These are phyloP conservation scores for Troilus luridus DNA, from an alignment of 2,888 invertebrate genomes.

Conservation along the genomic window DNA sequence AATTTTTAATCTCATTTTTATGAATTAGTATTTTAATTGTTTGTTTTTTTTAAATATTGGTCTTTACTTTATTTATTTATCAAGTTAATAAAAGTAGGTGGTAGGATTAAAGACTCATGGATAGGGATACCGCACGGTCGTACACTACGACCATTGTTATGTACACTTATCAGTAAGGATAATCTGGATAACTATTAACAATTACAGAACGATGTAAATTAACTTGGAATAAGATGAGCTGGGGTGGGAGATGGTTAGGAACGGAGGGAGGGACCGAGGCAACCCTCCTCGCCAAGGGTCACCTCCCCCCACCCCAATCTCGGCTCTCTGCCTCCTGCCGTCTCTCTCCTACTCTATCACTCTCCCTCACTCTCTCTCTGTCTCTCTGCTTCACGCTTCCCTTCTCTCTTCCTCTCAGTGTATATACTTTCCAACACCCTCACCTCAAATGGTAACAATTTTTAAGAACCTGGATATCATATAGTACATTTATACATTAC, in stretches of 20 bases:
- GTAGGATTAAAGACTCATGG: background rate
- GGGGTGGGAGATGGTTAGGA: background rate
- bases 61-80: no score
- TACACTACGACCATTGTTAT: background rate
- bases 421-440: background rate
- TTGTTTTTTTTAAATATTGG: no score
- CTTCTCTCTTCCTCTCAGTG: background rate
- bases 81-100: background rate
- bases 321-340: constrained; percentile 27
- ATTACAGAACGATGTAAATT: constrained; percentile 21
- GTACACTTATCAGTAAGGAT: background rate
- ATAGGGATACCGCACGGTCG: background rate
- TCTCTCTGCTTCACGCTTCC: background rate
- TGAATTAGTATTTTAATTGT: no score
- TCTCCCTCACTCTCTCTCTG: background rate
- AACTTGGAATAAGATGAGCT: background rate
- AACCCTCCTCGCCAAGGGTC: background rate
- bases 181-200: constrained; percentile 18
- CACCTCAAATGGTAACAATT: background rate
- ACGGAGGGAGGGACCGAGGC: constrained; percentile 15
- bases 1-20: no score
- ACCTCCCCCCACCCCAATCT: constrained; percentile 43
- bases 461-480: background rate
- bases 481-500: background rate
- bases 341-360: background rate